Percentiles rank a stretch among this genome's conserved stretches.
Evolutionary conservation across 2,888 invertebrate genomes (phyloP).

Genomic region (Diplazon laetatorius): DNA sequence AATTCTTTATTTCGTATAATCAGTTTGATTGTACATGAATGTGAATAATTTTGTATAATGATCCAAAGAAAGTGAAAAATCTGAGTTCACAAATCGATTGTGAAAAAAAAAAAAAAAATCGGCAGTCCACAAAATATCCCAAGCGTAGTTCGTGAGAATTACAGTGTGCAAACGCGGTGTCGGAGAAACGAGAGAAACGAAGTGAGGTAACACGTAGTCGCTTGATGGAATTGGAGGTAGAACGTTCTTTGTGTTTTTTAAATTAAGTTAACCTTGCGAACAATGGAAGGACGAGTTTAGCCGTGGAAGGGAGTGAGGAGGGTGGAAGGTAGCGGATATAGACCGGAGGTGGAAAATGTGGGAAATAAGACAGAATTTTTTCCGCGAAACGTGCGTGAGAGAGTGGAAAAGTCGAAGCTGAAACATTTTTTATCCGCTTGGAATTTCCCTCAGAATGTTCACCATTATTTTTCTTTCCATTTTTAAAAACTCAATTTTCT

Average conservation of each 20-base stretch:
- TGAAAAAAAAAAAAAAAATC: slow-evolving; percentile 3
- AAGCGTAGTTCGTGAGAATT: slow-evolving; percentile 35
- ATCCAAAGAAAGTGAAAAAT: background rate
- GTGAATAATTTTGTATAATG: background rate
- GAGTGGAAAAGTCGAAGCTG: background rate
- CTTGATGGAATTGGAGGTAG: slow-evolving; percentile 54
- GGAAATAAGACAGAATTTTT: background rate
- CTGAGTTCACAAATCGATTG: background rate
- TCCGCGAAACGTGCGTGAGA: background rate
- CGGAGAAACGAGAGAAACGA: slow-evolving; percentile 14
- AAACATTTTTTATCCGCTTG: background rate
- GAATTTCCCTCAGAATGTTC: too few relatives aligned
- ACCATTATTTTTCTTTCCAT: too few relatives aligned
- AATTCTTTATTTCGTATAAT: too few relatives aligned
- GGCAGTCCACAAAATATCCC: background rate
- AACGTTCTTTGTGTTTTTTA: slow-evolving; percentile 73
- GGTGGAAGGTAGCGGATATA: background rate
- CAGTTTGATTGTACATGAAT: too few relatives aligned
- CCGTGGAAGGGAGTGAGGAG: background rate
- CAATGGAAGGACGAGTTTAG: slow-evolving; percentile 53
- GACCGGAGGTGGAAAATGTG: too few relatives aligned
- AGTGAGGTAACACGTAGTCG: slow-evolving; percentile 50
- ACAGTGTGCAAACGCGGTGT: slow-evolving; percentile 12
- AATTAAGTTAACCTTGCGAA: slow-evolving; percentile 72
- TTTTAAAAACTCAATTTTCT: too few relatives aligned